Evolutionary conservation across 2,113 vertebrate genomes (phyloP).

Genomic region (Menura novaehollandiae): DNA sequence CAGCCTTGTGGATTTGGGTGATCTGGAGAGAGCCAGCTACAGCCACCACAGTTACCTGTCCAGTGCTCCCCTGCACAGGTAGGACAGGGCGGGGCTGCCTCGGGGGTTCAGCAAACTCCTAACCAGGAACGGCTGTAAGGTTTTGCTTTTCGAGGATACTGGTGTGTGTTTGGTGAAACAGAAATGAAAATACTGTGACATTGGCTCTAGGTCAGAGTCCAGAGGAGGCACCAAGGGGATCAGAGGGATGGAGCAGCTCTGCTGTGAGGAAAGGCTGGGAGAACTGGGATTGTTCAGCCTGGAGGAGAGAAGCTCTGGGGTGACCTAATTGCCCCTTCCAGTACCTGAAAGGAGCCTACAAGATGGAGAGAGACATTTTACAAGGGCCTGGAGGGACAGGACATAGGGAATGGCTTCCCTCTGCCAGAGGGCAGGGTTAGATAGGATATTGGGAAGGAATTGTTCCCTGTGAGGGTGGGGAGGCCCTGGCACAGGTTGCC

Average conservation of each 20-base stretch:
- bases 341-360: background rate
- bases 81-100: background rate
- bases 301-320: background rate
- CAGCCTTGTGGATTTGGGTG: conserved; percentile 42
- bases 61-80: conserved; percentile 62
- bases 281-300: background rate
- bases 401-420: background rate
- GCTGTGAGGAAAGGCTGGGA: background rate
- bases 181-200: background rate
- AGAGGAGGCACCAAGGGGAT: background rate
- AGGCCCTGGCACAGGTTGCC: background rate
- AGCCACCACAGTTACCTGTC: conserved; percentile 66
- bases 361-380: background rate
- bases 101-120: background rate
- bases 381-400: background rate
- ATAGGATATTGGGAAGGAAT: background rate
- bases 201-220: background rate
- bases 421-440: background rate
- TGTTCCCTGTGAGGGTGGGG: rapidly evolving
- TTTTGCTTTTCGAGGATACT: background rate
- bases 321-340: background rate
- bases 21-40: conserved; percentile 55
- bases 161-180: background rate
- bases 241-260: background rate
- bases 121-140: background rate